Percentiles rank a stretch among this genome's conserved stretches.
phyloP scores from a whole-genome alignment of 2,113 vertebrate genomes.

The Pagrus major region DNA sequence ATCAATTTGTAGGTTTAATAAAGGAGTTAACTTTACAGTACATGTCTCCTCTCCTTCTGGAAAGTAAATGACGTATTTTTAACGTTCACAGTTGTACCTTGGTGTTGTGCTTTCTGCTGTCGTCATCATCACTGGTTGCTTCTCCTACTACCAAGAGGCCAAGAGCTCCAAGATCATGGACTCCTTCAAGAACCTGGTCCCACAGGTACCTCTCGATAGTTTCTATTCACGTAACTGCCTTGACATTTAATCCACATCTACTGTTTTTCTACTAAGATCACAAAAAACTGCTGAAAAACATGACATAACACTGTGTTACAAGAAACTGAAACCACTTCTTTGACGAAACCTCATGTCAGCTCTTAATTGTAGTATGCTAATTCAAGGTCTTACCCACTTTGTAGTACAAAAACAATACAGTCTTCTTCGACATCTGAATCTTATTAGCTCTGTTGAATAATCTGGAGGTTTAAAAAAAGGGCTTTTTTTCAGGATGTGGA shows the following conservation, averaged over 20 bases:
- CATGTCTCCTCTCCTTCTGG: not conserved
- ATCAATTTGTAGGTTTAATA: too few relatives aligned
- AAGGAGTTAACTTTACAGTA: too few relatives aligned
- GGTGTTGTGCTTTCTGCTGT: conserved; percentile 94
- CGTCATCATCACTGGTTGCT: conserved; percentile 98
- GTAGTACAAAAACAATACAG: not conserved
- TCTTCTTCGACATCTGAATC: conserved; percentile 29
- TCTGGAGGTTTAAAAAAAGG: not conserved
- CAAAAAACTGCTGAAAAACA: not conserved
- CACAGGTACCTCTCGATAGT: conserved; percentile 86
- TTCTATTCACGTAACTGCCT: not conserved
- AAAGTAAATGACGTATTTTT: not conserved
- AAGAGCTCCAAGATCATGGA: conserved; percentile 99
- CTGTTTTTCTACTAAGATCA: not conserved
- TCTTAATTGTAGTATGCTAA: conserved; percentile 7
- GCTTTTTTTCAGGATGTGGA: not conserved
- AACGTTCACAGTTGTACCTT: conserved; percentile 89
- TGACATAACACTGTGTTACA: not conserved
- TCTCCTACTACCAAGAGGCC: conserved; percentile 97
- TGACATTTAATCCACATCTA: not conserved
- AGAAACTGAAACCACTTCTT: not conserved
- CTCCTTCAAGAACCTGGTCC: conserved; percentile 98
- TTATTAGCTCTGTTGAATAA: conserved; percentile 24
- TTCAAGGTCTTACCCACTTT: conserved; percentile 20
- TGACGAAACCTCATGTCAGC: not conserved